Evolutionary conservation across 2,113 vertebrate species (phyloP), one percentile per base, ranked within the genome.

Genomic region (Crotalus tigris): DNA sequence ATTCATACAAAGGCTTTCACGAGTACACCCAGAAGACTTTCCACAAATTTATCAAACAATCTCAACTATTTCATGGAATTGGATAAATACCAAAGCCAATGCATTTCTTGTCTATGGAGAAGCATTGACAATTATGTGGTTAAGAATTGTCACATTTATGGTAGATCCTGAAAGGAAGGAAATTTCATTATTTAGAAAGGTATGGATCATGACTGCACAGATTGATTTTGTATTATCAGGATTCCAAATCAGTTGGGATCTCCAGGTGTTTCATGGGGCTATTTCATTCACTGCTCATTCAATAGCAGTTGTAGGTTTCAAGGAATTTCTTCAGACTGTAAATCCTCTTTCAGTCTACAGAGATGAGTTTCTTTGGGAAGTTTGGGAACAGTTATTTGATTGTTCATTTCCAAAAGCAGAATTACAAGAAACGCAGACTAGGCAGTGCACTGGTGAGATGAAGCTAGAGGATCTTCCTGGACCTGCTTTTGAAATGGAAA

Each of bases 171-270:
- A 26, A 3, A 9, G n/a, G 2, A 1, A 21, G 2, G 1, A 87
- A 49, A 12, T 10, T 5, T 0, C 1, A 13, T 46, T 6, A 12
- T 24, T 33, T 33, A 19, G 55, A 13, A 92, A 90, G 46, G 88
- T 93, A 21, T 93, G 92, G 64, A 90, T 93, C 3, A 33, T 53
- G 29, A 58, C 69, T 17, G 19, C 44, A 21, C 54, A 85, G 29
- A 39, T 53, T 5, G 92, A 93, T 17, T 85, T 90, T 13, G 1
- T 39, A 17, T 0, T 39, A 10, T 4, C 12, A 0, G 26, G 49
- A 2, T 0, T 88, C 5, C 13, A 15, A 21, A n/a, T 15, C 2
- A 7, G 1, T 0, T 55, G 15, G 6, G 53, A 57, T n/a, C 26
- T 89, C 1, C 8, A 85, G n/a, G n/a, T n/a, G n/a, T n/a, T n/a